Evolutionary conservation across 2,113 vertebrate species (phyloP).

Genomic region (Nansenia antarctica): DNA sequence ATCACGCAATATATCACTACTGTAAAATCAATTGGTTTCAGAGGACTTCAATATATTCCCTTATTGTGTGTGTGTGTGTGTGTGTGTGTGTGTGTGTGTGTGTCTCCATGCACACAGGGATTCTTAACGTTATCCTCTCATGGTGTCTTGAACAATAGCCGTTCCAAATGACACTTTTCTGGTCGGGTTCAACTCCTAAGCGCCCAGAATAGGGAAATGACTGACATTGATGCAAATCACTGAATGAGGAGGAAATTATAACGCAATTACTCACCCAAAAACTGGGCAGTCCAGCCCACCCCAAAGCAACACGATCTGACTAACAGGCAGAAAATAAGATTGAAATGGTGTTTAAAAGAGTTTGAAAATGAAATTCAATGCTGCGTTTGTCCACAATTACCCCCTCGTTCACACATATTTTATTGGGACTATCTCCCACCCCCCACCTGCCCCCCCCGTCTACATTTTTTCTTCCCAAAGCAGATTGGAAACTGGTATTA

Average conservation of each 20-base stretch:
- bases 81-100: neutral
- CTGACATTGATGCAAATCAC: conserved; percentile 83
- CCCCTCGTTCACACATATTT: conserved; percentile 90
- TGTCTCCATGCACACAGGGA: conserved; percentile 5
- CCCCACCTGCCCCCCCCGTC: conserved; percentile 54
- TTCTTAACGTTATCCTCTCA: conserved; percentile 24
- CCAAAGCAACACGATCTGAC: conserved; percentile 90
- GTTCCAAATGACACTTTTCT: conserved; percentile 79
- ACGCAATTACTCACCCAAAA: conserved; percentile 88
- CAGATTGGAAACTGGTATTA: conserved; percentile 90
- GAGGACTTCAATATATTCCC: neutral
- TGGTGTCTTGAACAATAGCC: conserved; percentile 67
- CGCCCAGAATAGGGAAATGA: conserved; percentile 77
- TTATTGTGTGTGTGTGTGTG: neutral
- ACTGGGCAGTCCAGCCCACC: conserved; percentile 87
- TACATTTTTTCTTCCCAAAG: conserved; percentile 85
- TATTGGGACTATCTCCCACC: conserved; percentile 76
- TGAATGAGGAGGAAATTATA: conserved; percentile 86
- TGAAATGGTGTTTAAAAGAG: conserved; percentile 93
- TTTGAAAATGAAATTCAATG: conserved; percentile 95
- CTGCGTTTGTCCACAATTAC: conserved; percentile 93
- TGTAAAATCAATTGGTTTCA: conserved; percentile 2
- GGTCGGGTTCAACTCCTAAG: conserved; percentile 70
- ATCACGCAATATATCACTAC: neutral
- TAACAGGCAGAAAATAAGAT: conserved; percentile 97